Percentiles rank a stretch among this genome's conserved stretches.
phyloP scores from a whole-genome alignment of 2,113 vertebrate species.

The Picathartes gymnocephalus region DNA sequence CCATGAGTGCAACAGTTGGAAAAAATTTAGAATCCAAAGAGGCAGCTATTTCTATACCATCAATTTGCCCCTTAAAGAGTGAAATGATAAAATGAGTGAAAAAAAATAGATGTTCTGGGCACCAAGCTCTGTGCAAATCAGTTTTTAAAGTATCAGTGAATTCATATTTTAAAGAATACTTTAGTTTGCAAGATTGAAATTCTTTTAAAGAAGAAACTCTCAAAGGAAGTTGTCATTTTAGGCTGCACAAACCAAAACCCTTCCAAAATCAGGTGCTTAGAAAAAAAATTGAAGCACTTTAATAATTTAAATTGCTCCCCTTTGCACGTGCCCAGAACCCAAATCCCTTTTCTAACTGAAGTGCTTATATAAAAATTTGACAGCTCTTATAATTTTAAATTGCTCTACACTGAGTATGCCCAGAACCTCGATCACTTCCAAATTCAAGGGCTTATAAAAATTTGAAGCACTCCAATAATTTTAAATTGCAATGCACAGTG shows the following conservation, averaged over 20 bases:
- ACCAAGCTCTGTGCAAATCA: constrained; percentile 63
- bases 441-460: constrained; percentile 89
- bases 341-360: constrained; percentile 82
- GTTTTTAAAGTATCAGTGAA: constrained; percentile 61
- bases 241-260: constrained; percentile 70
- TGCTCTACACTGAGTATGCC: constrained; percentile 83
- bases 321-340: constrained; percentile 79
- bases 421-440: constrained; percentile 86
- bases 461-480: constrained; percentile 88
- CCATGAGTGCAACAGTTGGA: constrained; percentile 3
- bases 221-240: constrained; percentile 74
- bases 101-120: constrained; percentile 36
- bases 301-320: constrained; percentile 81
- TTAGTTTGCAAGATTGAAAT: constrained; percentile 50
- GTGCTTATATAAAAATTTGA: constrained; percentile 88
- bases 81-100: constrained; percentile 55
- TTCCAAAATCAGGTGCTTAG: constrained; percentile 80
- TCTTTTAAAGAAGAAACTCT: constrained; percentile 64
- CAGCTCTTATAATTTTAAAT: constrained; percentile 88
- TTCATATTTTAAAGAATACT: constrained; percentile 61
- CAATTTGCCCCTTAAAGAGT: constrained; percentile 60
- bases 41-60: constrained; percentile 48
- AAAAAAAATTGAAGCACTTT: constrained; percentile 73
- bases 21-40: constrained; percentile 51
- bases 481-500: constrained; percentile 85